Evolutionary conservation across 1,140 invertebrate species (phyloP).

Genomic region (Habropoda laboriosa): DNA sequence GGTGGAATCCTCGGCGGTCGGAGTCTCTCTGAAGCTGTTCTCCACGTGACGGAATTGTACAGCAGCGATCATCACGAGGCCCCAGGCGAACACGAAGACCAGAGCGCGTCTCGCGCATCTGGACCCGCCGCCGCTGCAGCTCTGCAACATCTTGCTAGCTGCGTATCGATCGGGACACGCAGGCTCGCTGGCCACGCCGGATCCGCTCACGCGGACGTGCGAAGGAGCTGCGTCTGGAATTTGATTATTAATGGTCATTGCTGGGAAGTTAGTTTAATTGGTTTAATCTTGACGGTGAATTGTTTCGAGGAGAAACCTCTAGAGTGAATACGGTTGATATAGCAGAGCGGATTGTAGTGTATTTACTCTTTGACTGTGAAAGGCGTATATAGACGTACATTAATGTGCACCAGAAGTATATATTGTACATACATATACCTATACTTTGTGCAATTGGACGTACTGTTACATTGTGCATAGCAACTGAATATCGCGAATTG

Average conservation of each 20-base stretch:
- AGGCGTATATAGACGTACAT: too few relatives aligned
- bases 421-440: too few relatives aligned
- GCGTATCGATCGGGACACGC: not conserved
- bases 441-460: too few relatives aligned
- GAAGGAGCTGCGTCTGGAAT: constrained; percentile 34
- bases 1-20: constrained; percentile 66
- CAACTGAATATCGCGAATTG: too few relatives aligned
- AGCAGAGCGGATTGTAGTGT: too few relatives aligned
- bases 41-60: constrained; percentile 78
- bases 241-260: rapidly evolving
- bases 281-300: too few relatives aligned
- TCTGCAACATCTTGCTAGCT: constrained; percentile 71
- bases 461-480: too few relatives aligned
- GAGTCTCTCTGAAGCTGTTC: constrained; percentile 65
- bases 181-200: not conserved
- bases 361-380: too few relatives aligned
- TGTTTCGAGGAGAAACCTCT: too few relatives aligned
- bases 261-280: too few relatives aligned
- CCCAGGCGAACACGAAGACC: constrained; percentile 80
- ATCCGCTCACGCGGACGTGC: constrained; percentile 21
- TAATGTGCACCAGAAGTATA: too few relatives aligned
- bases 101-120: constrained; percentile 81
- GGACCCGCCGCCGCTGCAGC: constrained; percentile 72
- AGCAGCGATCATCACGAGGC: constrained; percentile 80
- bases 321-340: too few relatives aligned